phyloP scores from a whole-genome alignment of 30 jellyfish, hydroid and myxozoan species.

The Chrysaora quinquecirrha region DNA sequence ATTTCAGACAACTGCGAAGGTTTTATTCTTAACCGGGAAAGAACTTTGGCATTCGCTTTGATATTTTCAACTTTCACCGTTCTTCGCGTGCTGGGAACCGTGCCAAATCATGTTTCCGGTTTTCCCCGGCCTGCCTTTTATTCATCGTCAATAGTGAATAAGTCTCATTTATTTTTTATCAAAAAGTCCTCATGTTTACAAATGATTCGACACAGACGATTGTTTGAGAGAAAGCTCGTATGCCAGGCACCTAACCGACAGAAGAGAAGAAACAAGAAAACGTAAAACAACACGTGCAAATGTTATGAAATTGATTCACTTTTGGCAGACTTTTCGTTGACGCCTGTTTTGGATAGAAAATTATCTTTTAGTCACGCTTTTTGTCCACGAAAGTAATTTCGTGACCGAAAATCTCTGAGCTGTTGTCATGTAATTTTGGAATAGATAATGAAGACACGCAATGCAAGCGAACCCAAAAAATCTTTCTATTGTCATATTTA shows the following conservation, averaged over 20 bases:
- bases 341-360: not conserved
- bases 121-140: slow-evolving; percentile 4
- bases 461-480: no score
- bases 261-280: not conserved
- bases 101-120: slow-evolving; percentile 78
- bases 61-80: no score
- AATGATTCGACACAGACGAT: not conserved
- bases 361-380: slow-evolving; percentile 40
- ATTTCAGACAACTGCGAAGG: no score
- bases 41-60: no score
- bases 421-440: slow-evolving; percentile 47
- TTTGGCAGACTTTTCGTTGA: no score
- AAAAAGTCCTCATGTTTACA: not conserved
- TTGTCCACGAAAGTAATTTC: slow-evolving; percentile 29
- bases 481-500: no score
- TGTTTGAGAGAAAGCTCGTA: not conserved
- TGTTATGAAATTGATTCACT: not conserved
- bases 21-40: no score
- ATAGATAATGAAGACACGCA: slow-evolving; percentile 57
- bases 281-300: no score
- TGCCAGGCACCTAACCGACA: not conserved
- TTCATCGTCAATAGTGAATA: slow-evolving; percentile 7
- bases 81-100: slow-evolving; percentile 64
- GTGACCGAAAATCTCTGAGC: slow-evolving; percentile 39
- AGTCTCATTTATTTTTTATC: not conserved